Conservation (phyloP, 2,113 vertebrate species). For the Sialia sialis region DNA sequence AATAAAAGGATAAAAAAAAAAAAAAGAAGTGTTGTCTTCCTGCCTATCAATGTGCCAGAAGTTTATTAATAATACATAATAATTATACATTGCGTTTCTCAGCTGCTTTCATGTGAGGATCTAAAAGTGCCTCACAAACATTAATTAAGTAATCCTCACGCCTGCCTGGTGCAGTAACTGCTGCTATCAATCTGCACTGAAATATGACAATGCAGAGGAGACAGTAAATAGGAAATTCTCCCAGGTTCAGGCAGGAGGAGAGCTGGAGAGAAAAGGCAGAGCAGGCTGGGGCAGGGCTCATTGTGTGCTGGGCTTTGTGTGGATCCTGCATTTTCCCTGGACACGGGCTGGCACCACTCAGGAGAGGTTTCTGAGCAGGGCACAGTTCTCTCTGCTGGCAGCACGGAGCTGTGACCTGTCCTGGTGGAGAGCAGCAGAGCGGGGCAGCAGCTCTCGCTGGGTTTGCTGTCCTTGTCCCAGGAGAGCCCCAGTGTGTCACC, state of each 20-base stretch:
- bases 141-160: conserved; percentile 38
- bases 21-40: background rate
- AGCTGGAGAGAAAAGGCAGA: background rate
- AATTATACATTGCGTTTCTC: background rate
- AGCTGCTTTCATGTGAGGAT: conserved; percentile 42
- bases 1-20: background rate
- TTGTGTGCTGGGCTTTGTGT: background rate
- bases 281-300: background rate
- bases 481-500: background rate
- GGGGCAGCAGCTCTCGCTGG: background rate
- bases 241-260: background rate
- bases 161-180: conserved; percentile 21
- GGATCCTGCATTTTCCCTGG: background rate
- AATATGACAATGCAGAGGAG: background rate
- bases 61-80: conserved; percentile 61
- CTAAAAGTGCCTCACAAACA: conserved; percentile 29
- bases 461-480: background rate
- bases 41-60: conserved; percentile 18
- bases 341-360: background rate
- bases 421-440: background rate
- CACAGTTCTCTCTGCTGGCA: background rate
- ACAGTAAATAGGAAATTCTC: background rate
- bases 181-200: conserved; percentile 18
- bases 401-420: background rate
- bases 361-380: background rate